Evolutionary conservation across 2,888 invertebrate genomes (phyloP).

Genomic region (Theristus sp.): DNA sequence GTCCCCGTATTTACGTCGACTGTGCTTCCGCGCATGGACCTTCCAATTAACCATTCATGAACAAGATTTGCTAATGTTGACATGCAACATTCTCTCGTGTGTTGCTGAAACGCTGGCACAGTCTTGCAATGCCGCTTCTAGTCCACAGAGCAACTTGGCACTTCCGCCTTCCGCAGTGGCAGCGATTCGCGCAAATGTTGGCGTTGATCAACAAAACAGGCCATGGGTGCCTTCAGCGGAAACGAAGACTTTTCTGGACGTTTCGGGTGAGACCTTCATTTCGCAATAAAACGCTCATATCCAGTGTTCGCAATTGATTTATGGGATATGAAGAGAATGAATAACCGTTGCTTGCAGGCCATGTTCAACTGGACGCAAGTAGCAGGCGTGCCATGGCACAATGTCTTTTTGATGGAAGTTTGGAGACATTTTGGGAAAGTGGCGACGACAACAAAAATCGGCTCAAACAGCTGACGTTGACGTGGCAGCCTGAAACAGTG

Average conservation of each 20-base stretch:
- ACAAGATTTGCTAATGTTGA: constrained; percentile 22
- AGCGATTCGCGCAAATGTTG: no score
- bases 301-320: no score
- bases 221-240: no score
- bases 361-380: background rate
- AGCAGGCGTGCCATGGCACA: background rate
- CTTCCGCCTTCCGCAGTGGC: no score
- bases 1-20: constrained; percentile 13
- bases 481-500: constrained; percentile 38
- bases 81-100: constrained; percentile 22
- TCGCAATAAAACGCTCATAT: no score
- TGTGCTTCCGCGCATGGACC: constrained; percentile 27
- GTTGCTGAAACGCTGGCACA: constrained; percentile 19
- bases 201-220: no score
- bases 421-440: constrained; percentile 27
- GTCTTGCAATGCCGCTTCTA: constrained; percentile 1
- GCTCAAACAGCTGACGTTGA: constrained; percentile 41
- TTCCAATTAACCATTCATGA: constrained; percentile 25
- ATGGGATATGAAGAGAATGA: no score
- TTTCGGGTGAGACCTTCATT: no score
- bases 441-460: constrained; percentile 85
- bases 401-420: background rate
- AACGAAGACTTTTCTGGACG: no score
- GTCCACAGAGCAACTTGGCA: no score
- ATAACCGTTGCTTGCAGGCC: no score